Percentiles rank a stretch among this genome's conserved stretches.
These are phyloP conservation scores for Apodemia zela DNA, from an alignment of 2,888 invertebrate genomes.

Conservation along the genomic window DNA sequence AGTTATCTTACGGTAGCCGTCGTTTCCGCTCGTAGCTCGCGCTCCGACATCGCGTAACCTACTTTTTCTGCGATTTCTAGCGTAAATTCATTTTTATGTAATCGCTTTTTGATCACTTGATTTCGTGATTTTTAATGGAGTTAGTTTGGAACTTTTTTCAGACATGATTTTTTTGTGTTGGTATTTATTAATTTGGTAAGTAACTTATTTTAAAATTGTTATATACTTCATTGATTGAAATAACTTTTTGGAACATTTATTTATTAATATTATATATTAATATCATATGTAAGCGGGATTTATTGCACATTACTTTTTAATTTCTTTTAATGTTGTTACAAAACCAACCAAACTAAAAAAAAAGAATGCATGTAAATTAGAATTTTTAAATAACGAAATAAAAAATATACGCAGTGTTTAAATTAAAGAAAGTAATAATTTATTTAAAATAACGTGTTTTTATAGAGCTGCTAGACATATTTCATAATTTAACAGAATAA, in stretches of 20 bases:
- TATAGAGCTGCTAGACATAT: neutral
- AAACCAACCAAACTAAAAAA: too few relatives aligned
- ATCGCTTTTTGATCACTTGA: constrained; percentile 9
- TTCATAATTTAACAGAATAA: neutral
- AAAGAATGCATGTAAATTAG: too few relatives aligned
- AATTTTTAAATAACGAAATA: too few relatives aligned
- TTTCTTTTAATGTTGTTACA: too few relatives aligned
- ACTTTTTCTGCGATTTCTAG: constrained; percentile 19
- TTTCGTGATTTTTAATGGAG: constrained; percentile 7
- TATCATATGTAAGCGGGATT: too few relatives aligned
- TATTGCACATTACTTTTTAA: too few relatives aligned
- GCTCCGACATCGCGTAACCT: constrained; percentile 32
- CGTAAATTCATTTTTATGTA: constrained; percentile 12
- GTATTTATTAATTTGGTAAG: constrained; percentile 10
- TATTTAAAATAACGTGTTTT: too few relatives aligned
- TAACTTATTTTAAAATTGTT: neutral
- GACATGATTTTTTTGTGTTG: constrained; percentile 1
- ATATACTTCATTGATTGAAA: too few relatives aligned
- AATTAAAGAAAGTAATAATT: too few relatives aligned
- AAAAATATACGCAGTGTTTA: too few relatives aligned
- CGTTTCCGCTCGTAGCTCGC: constrained; percentile 60
- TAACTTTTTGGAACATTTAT: too few relatives aligned
- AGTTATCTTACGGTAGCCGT: constrained; percentile 62
- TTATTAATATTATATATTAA: too few relatives aligned
- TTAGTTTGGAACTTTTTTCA: constrained; percentile 4